Evolutionary conservation across 2,113 vertebrate species (phyloP).

Genomic region (Alethe castanea): DNA sequence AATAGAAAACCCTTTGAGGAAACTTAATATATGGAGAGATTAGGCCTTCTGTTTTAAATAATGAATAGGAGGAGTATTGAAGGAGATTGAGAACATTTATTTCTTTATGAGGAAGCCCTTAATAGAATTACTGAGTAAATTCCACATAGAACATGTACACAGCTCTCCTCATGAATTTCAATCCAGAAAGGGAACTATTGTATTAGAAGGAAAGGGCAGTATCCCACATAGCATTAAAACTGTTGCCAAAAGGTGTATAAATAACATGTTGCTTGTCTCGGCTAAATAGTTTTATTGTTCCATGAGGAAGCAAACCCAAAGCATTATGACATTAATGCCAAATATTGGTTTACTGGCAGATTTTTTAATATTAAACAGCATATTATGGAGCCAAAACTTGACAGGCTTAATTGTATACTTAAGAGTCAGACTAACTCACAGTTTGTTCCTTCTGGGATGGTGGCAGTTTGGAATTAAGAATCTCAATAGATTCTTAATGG

Average conservation of each 20-base stretch:
- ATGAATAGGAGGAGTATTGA: slow-evolving; percentile 4
- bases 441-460: slow-evolving; percentile 41
- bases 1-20: slow-evolving; percentile 42
- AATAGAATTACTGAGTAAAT: slow-evolving; percentile 59
- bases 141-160: neutral
- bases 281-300: slow-evolving; percentile 27
- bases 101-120: slow-evolving; percentile 29
- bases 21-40: slow-evolving; percentile 3
- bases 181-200: neutral
- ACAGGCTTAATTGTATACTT: slow-evolving; percentile 57
- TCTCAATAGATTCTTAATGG: slow-evolving; percentile 14
- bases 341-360: slow-evolving; percentile 20
- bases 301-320: slow-evolving; percentile 23
- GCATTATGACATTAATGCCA: slow-evolving; percentile 2
- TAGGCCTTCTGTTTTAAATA: slow-evolving; percentile 37
- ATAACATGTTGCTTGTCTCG: neutral
- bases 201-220: neutral
- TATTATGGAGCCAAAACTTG: slow-evolving; percentile 40
- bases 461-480: slow-evolving; percentile 47
- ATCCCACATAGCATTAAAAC: neutral
- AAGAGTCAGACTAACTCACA: slow-evolving; percentile 51
- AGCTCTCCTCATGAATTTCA: neutral
- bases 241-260: neutral
- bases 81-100: slow-evolving; percentile 59
- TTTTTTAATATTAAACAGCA: slow-evolving; percentile 61